These are phyloP conservation scores for Agriopis leucophaearia DNA, from an alignment of 2,888 invertebrate genomes.

Conservation along the genomic window DNA sequence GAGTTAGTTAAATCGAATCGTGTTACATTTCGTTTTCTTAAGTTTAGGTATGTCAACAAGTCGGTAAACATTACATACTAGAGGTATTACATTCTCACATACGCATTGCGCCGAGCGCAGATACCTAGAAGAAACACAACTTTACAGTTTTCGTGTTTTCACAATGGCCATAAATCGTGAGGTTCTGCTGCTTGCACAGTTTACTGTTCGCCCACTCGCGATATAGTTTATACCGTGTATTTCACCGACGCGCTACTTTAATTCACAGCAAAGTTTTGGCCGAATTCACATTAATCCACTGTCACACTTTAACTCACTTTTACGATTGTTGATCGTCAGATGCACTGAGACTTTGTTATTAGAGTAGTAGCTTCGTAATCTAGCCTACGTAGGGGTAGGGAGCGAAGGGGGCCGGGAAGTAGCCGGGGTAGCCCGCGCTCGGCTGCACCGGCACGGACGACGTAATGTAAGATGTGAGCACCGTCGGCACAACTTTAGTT, in stretches of 20 bases:
- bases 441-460: slow-evolving; percentile 92
- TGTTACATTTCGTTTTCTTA: slow-evolving; percentile 39
- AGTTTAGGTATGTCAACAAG: slow-evolving; percentile 36
- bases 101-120: slow-evolving; percentile 57
- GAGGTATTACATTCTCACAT: slow-evolving; percentile 50
- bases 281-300: slow-evolving; percentile 48
- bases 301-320: slow-evolving; percentile 53
- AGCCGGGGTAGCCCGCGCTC: slow-evolving; percentile 91
- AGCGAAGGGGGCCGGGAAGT: slow-evolving; percentile 91
- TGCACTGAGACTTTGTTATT: slow-evolving; percentile 51
- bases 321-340: slow-evolving; percentile 39
- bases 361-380: slow-evolving; percentile 50
- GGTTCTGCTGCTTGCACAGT: slow-evolving; percentile 70
- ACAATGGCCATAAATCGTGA: slow-evolving; percentile 74
- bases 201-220: slow-evolving; percentile 74
- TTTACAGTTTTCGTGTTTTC: slow-evolving; percentile 75
- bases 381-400: slow-evolving; percentile 92
- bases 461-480: slow-evolving; percentile 93
- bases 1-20: slow-evolving; percentile 36
- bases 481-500: slow-evolving; percentile 93
- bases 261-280: slow-evolving; percentile 56
- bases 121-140: slow-evolving; percentile 70
- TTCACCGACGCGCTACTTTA: slow-evolving; percentile 68
- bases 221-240: slow-evolving; percentile 76
- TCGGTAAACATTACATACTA: slow-evolving; percentile 58